phyloP scores from a whole-genome alignment of 2,797 vertebrate species.

The Acanthis flammea region DNA sequence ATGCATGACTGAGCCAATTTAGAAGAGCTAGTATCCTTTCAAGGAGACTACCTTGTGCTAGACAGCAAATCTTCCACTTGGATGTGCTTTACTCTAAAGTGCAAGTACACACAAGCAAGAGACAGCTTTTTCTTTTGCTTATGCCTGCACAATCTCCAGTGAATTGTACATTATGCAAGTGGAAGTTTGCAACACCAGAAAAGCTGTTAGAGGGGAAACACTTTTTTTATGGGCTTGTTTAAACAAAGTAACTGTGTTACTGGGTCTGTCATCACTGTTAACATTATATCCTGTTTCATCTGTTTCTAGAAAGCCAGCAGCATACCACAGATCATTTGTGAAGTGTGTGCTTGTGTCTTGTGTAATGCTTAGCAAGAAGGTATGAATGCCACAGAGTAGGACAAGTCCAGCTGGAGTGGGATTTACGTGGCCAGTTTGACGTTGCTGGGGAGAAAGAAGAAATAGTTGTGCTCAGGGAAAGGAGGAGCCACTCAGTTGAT shows the following conservation, averaged over 20 bases:
- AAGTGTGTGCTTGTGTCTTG: neutral
- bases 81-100: neutral
- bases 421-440: neutral
- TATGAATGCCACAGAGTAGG: neutral
- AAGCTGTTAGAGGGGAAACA: neutral
- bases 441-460: neutral
- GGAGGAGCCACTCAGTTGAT: neutral
- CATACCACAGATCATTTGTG: neutral
- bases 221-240: constrained; percentile 10
- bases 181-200: neutral
- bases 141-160: neutral
- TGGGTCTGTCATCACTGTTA: neutral
- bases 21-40: neutral
- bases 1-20: neutral
- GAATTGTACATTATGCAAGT: neutral
- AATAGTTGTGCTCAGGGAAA: neutral
- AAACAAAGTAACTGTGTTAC: constrained; percentile 34
- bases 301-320: neutral
- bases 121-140: neutral
- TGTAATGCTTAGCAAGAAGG: neutral
- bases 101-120: neutral
- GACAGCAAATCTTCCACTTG: neutral
- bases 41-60: neutral
- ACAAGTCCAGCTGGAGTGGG: neutral
- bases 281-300: neutral